These are phyloP conservation scores for Euura lappo DNA, from an alignment of 1,140 invertebrate genomes.

Conservation along the genomic window DNA sequence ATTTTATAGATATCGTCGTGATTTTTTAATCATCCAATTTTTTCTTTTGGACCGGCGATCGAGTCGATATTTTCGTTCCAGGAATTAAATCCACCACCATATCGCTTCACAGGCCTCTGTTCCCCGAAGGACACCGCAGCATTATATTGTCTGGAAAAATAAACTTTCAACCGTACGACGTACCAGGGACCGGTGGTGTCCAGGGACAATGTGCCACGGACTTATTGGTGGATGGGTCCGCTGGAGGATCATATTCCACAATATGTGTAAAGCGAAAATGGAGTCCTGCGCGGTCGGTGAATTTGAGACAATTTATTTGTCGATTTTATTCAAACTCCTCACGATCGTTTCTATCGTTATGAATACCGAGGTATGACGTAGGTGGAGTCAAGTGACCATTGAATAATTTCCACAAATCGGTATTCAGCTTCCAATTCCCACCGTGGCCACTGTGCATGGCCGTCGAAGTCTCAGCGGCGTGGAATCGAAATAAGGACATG, in stretches of 20 bases:
- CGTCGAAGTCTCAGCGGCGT: background rate
- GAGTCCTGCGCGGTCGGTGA: too few relatives aligned
- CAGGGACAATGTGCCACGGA: background rate
- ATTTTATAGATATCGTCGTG: too few relatives aligned
- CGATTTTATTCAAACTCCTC: too few relatives aligned
- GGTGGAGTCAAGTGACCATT: background rate
- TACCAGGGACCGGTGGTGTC: background rate
- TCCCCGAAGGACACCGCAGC: background rate
- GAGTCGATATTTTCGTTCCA: too few relatives aligned
- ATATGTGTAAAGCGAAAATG: too few relatives aligned
- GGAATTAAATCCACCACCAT: too few relatives aligned
- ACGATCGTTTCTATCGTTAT: too few relatives aligned
- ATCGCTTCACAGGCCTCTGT: too few relatives aligned
- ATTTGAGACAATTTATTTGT: too few relatives aligned
- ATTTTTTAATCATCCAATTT: too few relatives aligned
- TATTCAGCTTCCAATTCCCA: background rate
- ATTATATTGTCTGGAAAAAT: background rate
- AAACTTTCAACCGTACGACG: background rate
- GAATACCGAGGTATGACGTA: too few relatives aligned
- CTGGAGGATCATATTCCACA: background rate
- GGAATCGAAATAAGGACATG: slow-evolving; percentile 7
- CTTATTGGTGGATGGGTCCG: background rate
- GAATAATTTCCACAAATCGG: background rate
- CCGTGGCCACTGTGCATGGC: background rate
- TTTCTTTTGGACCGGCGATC: too few relatives aligned